Evolutionary conservation across 2,797 vertebrate species (phyloP).

Genomic region (Ciconia nigra): DNA sequence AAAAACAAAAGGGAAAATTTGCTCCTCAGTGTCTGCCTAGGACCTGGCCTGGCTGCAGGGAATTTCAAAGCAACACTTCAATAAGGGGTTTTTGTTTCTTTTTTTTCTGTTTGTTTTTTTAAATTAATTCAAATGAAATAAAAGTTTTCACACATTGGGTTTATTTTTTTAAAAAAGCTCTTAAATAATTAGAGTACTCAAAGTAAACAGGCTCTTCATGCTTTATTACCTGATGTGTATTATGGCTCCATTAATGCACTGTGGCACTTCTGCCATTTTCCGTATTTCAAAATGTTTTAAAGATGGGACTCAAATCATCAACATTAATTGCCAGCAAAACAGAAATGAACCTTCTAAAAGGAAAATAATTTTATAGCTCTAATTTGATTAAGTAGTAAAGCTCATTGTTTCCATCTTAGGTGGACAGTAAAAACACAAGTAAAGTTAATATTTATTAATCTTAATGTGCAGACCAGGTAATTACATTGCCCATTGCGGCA

Average conservation of each 20-base stretch:
- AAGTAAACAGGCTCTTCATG: constrained; percentile 74
- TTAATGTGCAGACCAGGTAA: constrained; percentile 61
- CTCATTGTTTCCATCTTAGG: constrained; percentile 66
- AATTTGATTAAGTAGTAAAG: constrained; percentile 78
- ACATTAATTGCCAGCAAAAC: constrained; percentile 77
- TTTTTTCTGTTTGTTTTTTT: not conserved
- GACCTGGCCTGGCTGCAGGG: not conserved
- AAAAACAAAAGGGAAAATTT: not conserved
- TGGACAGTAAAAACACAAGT: constrained; percentile 53
- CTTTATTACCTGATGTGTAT: constrained; percentile 76
- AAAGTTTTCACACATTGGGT: constrained; percentile 1
- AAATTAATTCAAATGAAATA: constrained; percentile 20
- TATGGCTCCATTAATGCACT: constrained; percentile 73
- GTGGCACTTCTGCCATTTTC: constrained; percentile 60
- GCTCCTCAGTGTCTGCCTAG: not conserved
- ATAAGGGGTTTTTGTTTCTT: rapidly evolving
- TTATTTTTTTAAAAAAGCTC: constrained; percentile 65
- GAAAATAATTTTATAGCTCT: constrained; percentile 73
- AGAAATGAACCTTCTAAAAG: constrained; percentile 75
- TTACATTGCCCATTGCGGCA: not conserved
- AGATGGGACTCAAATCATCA: constrained; percentile 68
- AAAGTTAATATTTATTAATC: constrained; percentile 76
- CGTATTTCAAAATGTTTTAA: constrained; percentile 57
- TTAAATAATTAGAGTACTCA: constrained; percentile 74
- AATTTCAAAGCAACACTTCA: not conserved